Evolutionary conservation across 2,888 invertebrate species (phyloP).

Genomic region (Limnephilus auricula): DNA sequence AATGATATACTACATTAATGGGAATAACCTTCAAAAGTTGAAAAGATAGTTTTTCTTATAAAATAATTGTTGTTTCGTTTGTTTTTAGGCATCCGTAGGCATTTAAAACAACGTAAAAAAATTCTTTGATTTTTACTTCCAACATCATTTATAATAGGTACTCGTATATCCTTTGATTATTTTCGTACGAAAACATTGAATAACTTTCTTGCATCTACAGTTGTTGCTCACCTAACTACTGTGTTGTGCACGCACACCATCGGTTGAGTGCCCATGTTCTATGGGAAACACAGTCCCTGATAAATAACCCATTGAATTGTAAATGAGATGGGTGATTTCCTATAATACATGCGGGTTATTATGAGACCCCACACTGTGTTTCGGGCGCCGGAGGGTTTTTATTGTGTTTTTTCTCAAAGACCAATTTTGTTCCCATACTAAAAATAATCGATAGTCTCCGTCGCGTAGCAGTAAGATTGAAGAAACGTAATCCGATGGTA

Average conservation of each 20-base stretch:
- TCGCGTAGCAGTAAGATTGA: not conserved
- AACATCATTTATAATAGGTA: too few species aligned
- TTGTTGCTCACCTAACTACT: not conserved
- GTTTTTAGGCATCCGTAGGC: too few species aligned
- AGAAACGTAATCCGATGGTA: not conserved
- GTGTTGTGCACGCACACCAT: not conserved
- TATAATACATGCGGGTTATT: conserved; percentile 34
- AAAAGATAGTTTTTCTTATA: too few species aligned
- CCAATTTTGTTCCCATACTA: not conserved
- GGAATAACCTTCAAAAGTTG: too few species aligned
- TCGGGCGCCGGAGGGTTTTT: conserved; percentile 17
- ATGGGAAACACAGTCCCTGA: conserved; percentile 12
- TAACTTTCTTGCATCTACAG: not conserved
- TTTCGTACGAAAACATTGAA: too few species aligned
- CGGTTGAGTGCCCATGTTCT: not conserved
- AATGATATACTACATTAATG: too few species aligned
- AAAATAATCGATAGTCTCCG: not conserved
- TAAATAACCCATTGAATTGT: conserved; percentile 39
- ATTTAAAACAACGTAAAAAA: too few species aligned
- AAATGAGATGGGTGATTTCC: conserved; percentile 38
- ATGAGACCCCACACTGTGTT: conserved; percentile 29
- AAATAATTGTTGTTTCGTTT: too few species aligned
- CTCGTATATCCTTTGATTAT: too few species aligned
- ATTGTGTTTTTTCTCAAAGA: not conserved
- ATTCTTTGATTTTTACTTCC: too few species aligned